These are phyloP conservation scores for Pogonomyrmex californicus DNA, from an alignment of 1,140 invertebrate genomes.

Conservation along the genomic window DNA sequence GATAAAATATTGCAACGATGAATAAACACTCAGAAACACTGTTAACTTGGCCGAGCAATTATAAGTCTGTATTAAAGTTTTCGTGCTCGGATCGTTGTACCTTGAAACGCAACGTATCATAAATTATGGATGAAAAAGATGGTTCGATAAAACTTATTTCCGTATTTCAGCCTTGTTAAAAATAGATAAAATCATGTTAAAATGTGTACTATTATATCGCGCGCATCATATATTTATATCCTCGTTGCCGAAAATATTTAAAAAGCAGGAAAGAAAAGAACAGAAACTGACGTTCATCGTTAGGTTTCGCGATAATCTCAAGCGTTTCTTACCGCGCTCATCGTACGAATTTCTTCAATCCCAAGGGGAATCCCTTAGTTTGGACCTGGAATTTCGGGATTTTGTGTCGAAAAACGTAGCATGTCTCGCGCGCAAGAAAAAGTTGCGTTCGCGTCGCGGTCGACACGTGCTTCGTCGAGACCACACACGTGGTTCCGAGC, in stretches of 20 bases:
- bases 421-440: constrained; percentile 76
- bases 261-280: neutral
- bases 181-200: neutral
- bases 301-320: constrained; percentile 68
- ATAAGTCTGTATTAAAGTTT: neutral
- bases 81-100: neutral
- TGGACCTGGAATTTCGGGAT: constrained; percentile 77
- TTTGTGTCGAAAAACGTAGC: constrained; percentile 75
- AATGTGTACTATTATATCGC: neutral
- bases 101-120: neutral
- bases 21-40: neutral
- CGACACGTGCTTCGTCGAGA: constrained; percentile 80
- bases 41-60: constrained; percentile 25
- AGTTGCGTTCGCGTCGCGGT: constrained; percentile 60
- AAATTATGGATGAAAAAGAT: neutral
- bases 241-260: constrained; percentile 10
- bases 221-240: neutral
- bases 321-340: constrained; percentile 64
- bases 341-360: constrained; percentile 53
- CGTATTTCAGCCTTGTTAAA: neutral
- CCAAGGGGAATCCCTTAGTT: constrained; percentile 31
- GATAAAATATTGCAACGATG: neutral
- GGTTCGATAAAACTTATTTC: too few relatives aligned
- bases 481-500: constrained; percentile 80
- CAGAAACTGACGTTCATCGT: constrained; percentile 46